Conservation (phyloP, 2,888 invertebrate species). For the Clistopyga incitator region DNA sequence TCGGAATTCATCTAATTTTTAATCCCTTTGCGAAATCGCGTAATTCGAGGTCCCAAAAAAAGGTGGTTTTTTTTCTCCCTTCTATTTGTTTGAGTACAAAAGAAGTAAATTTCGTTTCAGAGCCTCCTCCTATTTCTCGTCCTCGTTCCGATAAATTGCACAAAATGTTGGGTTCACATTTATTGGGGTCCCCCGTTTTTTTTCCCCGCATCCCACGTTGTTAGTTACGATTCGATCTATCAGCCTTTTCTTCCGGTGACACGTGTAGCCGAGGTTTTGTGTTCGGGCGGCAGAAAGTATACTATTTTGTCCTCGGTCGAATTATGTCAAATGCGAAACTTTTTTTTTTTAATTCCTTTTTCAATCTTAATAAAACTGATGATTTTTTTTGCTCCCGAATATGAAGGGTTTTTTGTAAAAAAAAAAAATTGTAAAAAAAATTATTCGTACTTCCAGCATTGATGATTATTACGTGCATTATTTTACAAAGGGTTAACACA, state of each 20-base stretch:
- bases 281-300: neutral
- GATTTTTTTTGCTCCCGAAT: no score
- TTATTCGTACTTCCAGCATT: no score
- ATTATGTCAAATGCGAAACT: no score
- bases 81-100: neutral
- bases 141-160: slow-evolving; percentile 46
- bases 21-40: neutral
- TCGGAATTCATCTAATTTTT: neutral
- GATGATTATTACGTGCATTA: no score
- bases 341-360: no score
- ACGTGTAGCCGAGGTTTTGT: slow-evolving; percentile 6
- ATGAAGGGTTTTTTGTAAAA: no score
- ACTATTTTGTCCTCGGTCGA: neutral
- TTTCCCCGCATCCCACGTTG: neutral
- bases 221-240: slow-evolving; percentile 31
- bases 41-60: neutral
- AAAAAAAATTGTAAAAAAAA: no score
- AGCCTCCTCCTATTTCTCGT: neutral
- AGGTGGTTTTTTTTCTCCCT: neutral
- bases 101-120: neutral
- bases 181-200: slow-evolving; percentile 8
- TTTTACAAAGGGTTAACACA: no score
- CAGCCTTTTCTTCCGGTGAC: slow-evolving; percentile 33
- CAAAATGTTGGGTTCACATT: slow-evolving; percentile 31
- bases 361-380: no score